phyloP scores from a whole-genome alignment of 2,888 invertebrate genomes.

The Ennomos fuscantarius region DNA sequence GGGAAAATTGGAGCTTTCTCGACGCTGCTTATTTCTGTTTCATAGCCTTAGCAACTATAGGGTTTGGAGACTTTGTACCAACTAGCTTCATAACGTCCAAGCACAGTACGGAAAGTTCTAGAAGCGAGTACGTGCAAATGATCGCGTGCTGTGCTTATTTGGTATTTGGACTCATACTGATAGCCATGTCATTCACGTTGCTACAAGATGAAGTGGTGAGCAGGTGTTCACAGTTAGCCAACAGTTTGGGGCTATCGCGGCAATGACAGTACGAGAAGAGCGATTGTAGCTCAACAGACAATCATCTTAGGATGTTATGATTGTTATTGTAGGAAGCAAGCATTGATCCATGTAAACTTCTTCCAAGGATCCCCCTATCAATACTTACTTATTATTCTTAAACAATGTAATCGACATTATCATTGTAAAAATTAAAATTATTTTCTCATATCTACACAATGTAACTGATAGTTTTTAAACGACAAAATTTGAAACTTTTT shows the following conservation, averaged over 20 bases:
- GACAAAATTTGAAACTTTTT: slow-evolving; percentile 69
- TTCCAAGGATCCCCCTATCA: slow-evolving; percentile 48
- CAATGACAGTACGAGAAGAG: slow-evolving; percentile 85
- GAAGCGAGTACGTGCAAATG: slow-evolving; percentile 88
- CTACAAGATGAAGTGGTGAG: slow-evolving; percentile 92
- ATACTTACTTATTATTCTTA: slow-evolving; percentile 49
- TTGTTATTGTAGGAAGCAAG: slow-evolving; percentile 66
- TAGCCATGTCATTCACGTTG: slow-evolving; percentile 94
- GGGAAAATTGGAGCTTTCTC: slow-evolving; percentile 92
- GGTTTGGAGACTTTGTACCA: slow-evolving; percentile 91
- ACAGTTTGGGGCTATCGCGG: slow-evolving; percentile 87
- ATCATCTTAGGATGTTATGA: slow-evolving; percentile 81
- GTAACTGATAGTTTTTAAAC: slow-evolving; percentile 52
- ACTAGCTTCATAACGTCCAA: slow-evolving; percentile 80
- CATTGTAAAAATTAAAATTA: slow-evolving; percentile 59
- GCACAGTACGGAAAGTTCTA: slow-evolving; percentile 70
- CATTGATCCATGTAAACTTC: slow-evolving; percentile 52
- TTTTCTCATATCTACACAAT: slow-evolving; percentile 67
- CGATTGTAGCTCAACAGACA: slow-evolving; percentile 78
- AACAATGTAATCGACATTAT: slow-evolving; percentile 53
- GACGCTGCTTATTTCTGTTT: slow-evolving; percentile 95
- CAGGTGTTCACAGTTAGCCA: slow-evolving; percentile 89
- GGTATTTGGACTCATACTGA: slow-evolving; percentile 90
- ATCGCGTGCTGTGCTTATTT: slow-evolving; percentile 92
- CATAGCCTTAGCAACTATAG: slow-evolving; percentile 93